Evolutionary conservation across 2,888 invertebrate genomes (phyloP).

Genomic region (Eristalinus sepulchralis): DNA sequence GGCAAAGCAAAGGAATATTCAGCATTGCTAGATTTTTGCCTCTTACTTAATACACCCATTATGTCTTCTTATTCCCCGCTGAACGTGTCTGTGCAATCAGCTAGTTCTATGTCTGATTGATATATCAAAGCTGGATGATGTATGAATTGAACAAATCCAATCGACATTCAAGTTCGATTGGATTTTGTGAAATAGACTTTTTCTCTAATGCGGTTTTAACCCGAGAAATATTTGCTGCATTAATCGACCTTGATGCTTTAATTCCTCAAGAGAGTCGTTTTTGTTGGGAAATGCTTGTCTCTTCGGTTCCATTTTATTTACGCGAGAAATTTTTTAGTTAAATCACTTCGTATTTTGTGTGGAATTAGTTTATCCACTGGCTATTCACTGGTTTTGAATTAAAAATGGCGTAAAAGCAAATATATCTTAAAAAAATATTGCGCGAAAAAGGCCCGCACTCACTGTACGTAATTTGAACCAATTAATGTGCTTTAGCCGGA

Average conservation of each 20-base stretch:
- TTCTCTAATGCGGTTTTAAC: neutral
- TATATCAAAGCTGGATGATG: constrained; percentile 5
- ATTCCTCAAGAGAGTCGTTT: neutral
- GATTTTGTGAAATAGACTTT: neutral
- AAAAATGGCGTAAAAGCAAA: neutral
- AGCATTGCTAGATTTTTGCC: constrained; percentile 2
- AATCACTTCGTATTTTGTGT: neutral
- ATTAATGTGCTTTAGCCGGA: neutral
- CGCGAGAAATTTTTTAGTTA: neutral
- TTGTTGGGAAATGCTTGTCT: neutral
- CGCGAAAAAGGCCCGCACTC: neutral
- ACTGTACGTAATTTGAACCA: neutral
- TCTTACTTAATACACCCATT: constrained; percentile 8
- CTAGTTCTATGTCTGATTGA: constrained; percentile 17
- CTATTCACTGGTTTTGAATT: neutral
- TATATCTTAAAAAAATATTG: neutral
- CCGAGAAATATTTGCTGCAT: neutral
- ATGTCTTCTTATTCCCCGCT: constrained; percentile 6
- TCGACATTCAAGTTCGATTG: neutral
- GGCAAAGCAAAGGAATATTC: constrained; percentile 9
- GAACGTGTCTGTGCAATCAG: constrained; percentile 1
- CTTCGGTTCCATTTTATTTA: neutral
- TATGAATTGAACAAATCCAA: constrained; percentile 27
- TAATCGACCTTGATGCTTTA: neutral
- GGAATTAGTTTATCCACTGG: neutral